Conservation (phyloP, 2,113 vertebrate species). For the Artemisiospiza belli region DNA sequence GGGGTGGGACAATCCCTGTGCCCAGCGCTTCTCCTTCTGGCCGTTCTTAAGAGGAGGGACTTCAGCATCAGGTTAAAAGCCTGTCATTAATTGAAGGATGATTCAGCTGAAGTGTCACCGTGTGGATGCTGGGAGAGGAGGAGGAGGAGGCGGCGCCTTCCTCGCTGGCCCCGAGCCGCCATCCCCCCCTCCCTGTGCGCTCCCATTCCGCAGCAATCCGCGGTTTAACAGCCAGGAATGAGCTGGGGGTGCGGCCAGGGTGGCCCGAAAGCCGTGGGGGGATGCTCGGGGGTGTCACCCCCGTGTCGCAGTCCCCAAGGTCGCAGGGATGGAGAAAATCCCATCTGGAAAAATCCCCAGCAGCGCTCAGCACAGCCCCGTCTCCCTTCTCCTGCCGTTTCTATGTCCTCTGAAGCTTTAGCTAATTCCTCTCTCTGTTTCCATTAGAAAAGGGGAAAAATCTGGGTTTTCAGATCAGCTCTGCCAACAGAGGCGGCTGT, state of each 20-base stretch:
- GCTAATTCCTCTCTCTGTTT: neutral
- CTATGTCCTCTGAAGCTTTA: neutral
- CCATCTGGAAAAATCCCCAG: neutral
- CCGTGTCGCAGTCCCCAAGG: accelerated
- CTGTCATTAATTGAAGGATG: neutral
- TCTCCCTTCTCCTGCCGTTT: neutral
- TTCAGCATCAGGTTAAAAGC: neutral
- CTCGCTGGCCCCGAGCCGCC: neutral
- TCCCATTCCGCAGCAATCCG: accelerated
- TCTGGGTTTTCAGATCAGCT: constrained; percentile 38
- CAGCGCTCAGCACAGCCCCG: neutral
- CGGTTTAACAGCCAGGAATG: accelerated
- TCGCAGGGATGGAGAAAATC: neutral
- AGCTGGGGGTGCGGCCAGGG: neutral
- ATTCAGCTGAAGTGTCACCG: neutral
- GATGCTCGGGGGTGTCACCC: accelerated
- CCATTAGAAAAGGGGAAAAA: neutral
- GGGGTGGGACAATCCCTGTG: accelerated
- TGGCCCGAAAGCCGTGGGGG: too few species aligned
- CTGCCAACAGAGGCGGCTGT: neutral
- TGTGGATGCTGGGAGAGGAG: neutral
- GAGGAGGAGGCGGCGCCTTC: neutral
- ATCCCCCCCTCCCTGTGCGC: neutral
- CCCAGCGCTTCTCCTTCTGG: neutral
- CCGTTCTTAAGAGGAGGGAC: neutral